Percentiles rank a stretch among this genome's conserved stretches.
Evolutionary conservation across 2,888 invertebrate genomes (phyloP).

Genomic region (Galerucella calmariensis): DNA sequence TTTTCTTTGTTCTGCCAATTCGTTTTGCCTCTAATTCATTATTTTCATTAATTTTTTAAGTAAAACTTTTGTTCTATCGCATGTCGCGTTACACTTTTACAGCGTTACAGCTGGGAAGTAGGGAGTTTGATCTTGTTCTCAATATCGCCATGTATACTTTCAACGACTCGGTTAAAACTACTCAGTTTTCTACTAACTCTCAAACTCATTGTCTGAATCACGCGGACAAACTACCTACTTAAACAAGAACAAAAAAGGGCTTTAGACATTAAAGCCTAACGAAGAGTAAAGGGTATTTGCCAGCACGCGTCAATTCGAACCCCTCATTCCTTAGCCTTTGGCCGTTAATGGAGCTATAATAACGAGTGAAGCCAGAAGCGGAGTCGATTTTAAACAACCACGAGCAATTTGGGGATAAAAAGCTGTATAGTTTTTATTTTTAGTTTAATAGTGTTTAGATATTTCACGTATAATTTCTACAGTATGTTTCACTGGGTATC

Average conservation of each 20-base stretch:
- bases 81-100: no score
- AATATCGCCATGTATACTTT: constrained; percentile 4
- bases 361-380: constrained; percentile 26
- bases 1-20: no score
- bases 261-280: constrained; percentile 16
- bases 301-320: constrained; percentile 42
- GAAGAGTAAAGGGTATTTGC: constrained; percentile 39
- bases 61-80: no score
- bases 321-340: constrained; percentile 36
- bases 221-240: constrained; percentile 50
- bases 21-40: no score
- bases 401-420: no score
- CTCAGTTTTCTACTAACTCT: constrained; percentile 52
- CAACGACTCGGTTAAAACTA: constrained; percentile 19
- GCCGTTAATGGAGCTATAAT: constrained; percentile 42
- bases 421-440: no score
- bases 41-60: no score
- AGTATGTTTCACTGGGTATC: no score
- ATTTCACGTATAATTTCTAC: no score
- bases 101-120: no score
- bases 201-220: constrained; percentile 58
- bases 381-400: not conserved
- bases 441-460: no score
- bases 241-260: constrained; percentile 26
- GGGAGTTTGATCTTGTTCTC: not conserved